phyloP scores from a whole-genome alignment of 2,113 vertebrate species.

The Eubucco bourcierii region DNA sequence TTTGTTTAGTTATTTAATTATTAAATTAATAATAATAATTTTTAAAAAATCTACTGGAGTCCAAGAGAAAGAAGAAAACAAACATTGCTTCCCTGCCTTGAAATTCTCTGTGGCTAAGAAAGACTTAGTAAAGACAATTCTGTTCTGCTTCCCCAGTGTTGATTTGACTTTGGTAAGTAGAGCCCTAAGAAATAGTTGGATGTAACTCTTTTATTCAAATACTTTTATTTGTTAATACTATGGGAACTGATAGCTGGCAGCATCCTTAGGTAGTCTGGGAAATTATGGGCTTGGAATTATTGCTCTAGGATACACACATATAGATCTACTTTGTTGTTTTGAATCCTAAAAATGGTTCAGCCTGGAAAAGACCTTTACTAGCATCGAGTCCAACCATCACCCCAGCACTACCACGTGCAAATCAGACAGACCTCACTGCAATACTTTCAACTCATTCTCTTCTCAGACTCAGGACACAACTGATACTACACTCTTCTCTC shows the following conservation, averaged over 20 bases:
- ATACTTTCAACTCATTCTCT: neutral
- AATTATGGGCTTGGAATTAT: neutral
- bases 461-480: neutral
- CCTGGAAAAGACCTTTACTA: neutral
- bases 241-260: neutral
- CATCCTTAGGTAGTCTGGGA: neutral
- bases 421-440: neutral
- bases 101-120: neutral
- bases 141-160: neutral
- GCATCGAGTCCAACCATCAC: too few species aligned
- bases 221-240: neutral
- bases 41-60: neutral
- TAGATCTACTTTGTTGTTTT: neutral
- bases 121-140: neutral
- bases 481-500: neutral
- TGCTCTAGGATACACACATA: neutral
- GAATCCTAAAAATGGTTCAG: neutral
- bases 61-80: neutral
- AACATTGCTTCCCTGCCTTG: neutral
- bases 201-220: neutral
- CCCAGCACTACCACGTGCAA: neutral
- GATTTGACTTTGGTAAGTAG: neutral
- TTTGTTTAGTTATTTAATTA: neutral
- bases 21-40: neutral
- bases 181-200: neutral